A percentile compares a stretch with the other conserved stretches of the same genome.
Conservation (phyloP, 2,888 invertebrate genomes). For the Thumatha senex region DNA sequence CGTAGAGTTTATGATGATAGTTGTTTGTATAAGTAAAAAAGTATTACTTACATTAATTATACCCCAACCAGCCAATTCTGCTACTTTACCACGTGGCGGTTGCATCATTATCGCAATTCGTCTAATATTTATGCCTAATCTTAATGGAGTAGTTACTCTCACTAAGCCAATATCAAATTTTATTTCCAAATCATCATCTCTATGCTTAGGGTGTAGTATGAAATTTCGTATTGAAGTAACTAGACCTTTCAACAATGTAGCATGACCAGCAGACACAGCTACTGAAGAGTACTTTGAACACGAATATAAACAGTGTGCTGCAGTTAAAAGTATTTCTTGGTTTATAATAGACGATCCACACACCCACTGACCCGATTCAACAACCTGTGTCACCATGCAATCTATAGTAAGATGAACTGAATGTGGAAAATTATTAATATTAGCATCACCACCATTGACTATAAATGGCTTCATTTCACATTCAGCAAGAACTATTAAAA, state of each 20-base stretch:
- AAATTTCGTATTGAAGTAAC: neutral
- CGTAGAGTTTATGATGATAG: too few relatives aligned
- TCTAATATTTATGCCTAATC: neutral
- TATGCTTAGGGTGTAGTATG: neutral
- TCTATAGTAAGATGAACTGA: neutral
- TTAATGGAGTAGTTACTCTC: neutral
- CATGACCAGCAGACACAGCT: neutral
- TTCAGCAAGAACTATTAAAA: neutral
- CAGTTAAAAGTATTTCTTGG: neutral
- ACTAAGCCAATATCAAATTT: neutral
- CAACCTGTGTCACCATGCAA: neutral
- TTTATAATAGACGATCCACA: conserved; percentile 1
- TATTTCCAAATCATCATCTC: too few relatives aligned
- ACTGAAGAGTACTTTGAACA: neutral
- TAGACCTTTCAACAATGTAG: neutral
- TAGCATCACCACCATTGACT: neutral
- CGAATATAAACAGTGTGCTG: neutral
- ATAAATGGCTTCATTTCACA: neutral
- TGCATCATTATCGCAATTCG: neutral
- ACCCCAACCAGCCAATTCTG: neutral
- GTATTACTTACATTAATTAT: neutral
- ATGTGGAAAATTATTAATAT: neutral
- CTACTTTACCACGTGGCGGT: neutral
- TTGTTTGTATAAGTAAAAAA: too few relatives aligned
- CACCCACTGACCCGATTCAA: neutral